Evolutionary conservation across 2,113 vertebrate genomes (phyloP).

Genomic region (Nansenia antarctica): DNA sequence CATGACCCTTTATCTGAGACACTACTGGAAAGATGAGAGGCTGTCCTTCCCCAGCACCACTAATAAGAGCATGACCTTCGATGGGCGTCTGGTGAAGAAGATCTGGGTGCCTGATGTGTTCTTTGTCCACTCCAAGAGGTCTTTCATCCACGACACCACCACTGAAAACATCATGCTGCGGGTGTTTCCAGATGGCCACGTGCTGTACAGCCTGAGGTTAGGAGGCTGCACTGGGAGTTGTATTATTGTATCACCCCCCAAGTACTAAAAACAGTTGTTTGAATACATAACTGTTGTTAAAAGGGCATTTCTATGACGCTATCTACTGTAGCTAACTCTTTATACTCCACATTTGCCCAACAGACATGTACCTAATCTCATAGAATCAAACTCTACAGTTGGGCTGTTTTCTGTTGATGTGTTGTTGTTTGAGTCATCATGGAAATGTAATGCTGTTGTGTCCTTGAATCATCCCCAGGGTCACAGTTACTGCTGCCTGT

Average conservation of each 20-base stretch:
- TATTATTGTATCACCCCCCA: background rate
- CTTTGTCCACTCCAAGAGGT: slow-evolving; percentile 95
- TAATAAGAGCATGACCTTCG: slow-evolving; percentile 97
- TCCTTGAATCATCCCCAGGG: slow-evolving; percentile 68
- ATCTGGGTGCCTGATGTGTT: slow-evolving; percentile 98
- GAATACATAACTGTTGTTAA: too few species aligned
- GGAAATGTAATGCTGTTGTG: background rate
- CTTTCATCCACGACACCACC: slow-evolving; percentile 93
- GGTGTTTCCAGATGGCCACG: slow-evolving; percentile 91
- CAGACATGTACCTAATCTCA: background rate
- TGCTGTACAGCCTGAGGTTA: slow-evolving; percentile 96
- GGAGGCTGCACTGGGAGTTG: background rate
- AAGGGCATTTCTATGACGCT: background rate
- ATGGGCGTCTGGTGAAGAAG: slow-evolving; percentile 90
- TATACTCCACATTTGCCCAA: background rate
- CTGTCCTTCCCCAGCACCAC: slow-evolving; percentile 87
- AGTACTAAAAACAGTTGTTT: background rate
- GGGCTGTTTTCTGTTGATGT: background rate
- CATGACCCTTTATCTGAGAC: slow-evolving; percentile 94
- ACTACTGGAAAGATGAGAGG: slow-evolving; percentile 95
- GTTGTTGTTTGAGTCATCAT: background rate
- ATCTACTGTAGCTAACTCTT: background rate
- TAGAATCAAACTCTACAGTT: background rate
- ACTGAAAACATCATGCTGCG: slow-evolving; percentile 96
- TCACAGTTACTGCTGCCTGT: slow-evolving; percentile 95